Base-by-base conservation (phyloP, 2,113 vertebrate species). In the Ia io region DNA sequence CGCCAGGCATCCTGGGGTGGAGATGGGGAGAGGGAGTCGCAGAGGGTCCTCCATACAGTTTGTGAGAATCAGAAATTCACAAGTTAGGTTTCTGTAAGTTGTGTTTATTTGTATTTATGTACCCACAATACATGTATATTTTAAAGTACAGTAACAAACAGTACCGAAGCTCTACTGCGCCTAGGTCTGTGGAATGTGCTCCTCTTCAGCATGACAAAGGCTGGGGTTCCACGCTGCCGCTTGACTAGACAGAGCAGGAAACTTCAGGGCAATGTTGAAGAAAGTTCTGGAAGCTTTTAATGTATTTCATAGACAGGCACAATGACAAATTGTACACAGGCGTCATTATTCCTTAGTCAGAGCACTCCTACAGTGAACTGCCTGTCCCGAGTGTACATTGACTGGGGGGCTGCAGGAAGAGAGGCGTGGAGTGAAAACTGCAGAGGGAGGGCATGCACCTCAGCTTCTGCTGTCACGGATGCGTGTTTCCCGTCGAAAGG, bases 91-190 rank as follows among this genome's bases (percentile, higher is more conserved):
- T 95, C 25, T n/a, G 56, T 69, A 93, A 74, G 42, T 25, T 82
- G 40, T 44, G 10, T 35, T 88, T 59, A 63, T 80, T 83, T 91
- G 37, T 40, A 74, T 87, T 74, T 76, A 37, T 42, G 32, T 71
- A 35, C 0, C 28, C 37, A 67, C 5, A 92, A 59, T 61, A 63
- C 35, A 47, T 42, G 22, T 32, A 63, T 78, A 42, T 61, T 90
- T 90, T 70, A 90, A 89, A 95, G 59, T 22, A 49, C 13, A 70
- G 25, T 70, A 95, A 88, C 61, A 74, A 90, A 83, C 53, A 61
- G 32, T 44, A 53, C 42, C 85, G 53, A 82, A 85, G 32, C 23
- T 61, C 49, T 6, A n/a, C 9, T 51, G 40, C 18, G 80, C 88
- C 69, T 12, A 59, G 32, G 49, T 44, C 6, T 77, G 25, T 22